Percentiles rank a stretch among this genome's conserved stretches.
Evolutionary conservation across 2,888 invertebrate species (phyloP).

Genomic region (Drosophila anceps): DNA sequence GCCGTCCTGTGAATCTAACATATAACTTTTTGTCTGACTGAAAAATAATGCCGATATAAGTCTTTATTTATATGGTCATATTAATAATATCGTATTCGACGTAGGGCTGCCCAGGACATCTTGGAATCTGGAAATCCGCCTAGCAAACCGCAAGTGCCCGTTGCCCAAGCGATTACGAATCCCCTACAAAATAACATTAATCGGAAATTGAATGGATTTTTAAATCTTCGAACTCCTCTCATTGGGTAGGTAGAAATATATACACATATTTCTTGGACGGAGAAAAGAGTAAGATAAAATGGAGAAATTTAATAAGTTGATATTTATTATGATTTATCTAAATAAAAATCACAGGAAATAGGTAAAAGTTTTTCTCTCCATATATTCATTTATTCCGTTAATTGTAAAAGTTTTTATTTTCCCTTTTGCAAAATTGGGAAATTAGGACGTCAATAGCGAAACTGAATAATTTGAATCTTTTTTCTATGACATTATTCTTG

Average conservation of each 20-base stretch:
- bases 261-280: background rate
- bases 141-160: constrained; percentile 68
- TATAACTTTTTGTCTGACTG: too few species aligned
- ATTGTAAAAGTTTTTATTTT: background rate
- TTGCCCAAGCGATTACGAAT: constrained; percentile 68
- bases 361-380: background rate
- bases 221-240: constrained; percentile 84
- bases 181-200: constrained; percentile 84
- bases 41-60: background rate
- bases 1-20: too few species aligned
- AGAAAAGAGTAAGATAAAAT: background rate
- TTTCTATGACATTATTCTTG: background rate
- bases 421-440: background rate
- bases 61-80: background rate
- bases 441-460: background rate
- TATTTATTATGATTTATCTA: background rate
- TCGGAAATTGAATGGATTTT: constrained; percentile 84
- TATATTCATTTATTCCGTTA: too few species aligned
- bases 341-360: background rate
- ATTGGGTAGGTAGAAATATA: constrained; percentile 81
- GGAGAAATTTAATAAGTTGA: background rate
- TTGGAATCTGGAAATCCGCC: constrained; percentile 78
- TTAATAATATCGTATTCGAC: background rate
- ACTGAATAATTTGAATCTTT: too few species aligned
- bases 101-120: constrained; percentile 81